These are phyloP conservation scores for Drosophila algonquin DNA, from an alignment of 2,888 invertebrate species.

Conservation along the genomic window DNA sequence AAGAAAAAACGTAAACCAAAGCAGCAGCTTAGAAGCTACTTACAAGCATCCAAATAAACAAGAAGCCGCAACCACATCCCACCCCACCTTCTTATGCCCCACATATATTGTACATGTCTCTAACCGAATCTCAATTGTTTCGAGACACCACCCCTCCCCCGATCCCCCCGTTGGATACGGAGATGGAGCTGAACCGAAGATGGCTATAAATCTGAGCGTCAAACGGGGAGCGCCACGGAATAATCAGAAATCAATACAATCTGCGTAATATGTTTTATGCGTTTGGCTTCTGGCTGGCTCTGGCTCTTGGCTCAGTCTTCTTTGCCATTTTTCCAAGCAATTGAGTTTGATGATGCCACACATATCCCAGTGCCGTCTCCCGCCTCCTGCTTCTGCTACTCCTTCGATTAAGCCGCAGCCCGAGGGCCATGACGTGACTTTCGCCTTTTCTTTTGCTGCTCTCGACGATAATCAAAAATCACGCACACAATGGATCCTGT, in stretches of 20 bases:
- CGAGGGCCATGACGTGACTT: constrained; percentile 72
- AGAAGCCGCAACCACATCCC: constrained; percentile 71
- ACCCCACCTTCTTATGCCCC: neutral
- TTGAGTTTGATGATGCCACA: constrained; percentile 81
- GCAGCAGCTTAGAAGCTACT: constrained; percentile 56
- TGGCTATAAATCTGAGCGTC: constrained; percentile 46
- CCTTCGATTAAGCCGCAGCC: constrained; percentile 69
- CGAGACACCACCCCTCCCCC: constrained; percentile 5
- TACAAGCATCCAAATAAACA: constrained; percentile 57
- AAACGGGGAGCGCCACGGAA: constrained; percentile 57
- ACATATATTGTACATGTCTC: neutral
- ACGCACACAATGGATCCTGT: constrained; percentile 72
- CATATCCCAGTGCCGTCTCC: constrained; percentile 4
- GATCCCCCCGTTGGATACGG: neutral
- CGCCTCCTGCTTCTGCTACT: constrained; percentile 25
- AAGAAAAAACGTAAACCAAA: too few relatives aligned
- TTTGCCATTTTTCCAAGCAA: constrained; percentile 82
- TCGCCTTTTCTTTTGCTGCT: constrained; percentile 42
- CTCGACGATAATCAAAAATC: constrained; percentile 70
- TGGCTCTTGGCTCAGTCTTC: constrained; percentile 17
- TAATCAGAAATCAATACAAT: constrained; percentile 78
- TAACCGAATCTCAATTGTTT: constrained; percentile 26
- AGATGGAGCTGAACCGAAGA: neutral
- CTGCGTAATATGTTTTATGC: constrained; percentile 78
- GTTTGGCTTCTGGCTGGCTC: constrained; percentile 22